Percentiles rank a stretch among this genome's conserved stretches.
phyloP scores from a whole-genome alignment of 1,140 invertebrate genomes.

The Lordiphosa mommai region DNA sequence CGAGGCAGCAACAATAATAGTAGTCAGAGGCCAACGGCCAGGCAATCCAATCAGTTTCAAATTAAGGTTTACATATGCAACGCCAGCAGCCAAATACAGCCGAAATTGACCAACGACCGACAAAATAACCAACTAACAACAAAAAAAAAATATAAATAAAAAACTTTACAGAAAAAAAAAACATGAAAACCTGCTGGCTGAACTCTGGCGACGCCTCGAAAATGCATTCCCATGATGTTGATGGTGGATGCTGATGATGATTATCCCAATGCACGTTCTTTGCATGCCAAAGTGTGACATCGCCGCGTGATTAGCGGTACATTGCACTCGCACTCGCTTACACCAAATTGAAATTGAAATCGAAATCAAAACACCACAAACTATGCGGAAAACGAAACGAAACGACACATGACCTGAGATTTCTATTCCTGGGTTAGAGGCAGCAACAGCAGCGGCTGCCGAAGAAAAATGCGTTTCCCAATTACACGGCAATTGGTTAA shows the following conservation, averaged over 20 bases:
- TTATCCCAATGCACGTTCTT: slow-evolving; percentile 49
- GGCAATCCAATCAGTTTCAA: slow-evolving; percentile 74
- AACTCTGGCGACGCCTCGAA: slow-evolving; percentile 58
- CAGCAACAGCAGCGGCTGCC: not conserved
- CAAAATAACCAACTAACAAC: slow-evolving; percentile 34
- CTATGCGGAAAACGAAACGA: not conserved
- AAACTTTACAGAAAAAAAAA: slow-evolving; percentile 15
- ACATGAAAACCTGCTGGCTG: slow-evolving; percentile 49
- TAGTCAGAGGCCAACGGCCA: slow-evolving; percentile 38
- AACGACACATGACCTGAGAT: slow-evolving; percentile 12
- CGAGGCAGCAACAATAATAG: slow-evolving; percentile 27
- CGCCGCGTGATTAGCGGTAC: slow-evolving; percentile 57
- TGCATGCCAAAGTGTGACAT: slow-evolving; percentile 59
- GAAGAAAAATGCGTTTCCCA: slow-evolving; percentile 19
- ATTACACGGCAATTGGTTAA: slow-evolving; percentile 61
- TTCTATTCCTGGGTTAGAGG: slow-evolving; percentile 30
- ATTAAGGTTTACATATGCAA: slow-evolving; percentile 73
- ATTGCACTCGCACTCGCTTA: slow-evolving; percentile 42
- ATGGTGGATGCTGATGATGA: slow-evolving; percentile 1
- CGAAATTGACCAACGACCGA: slow-evolving; percentile 63
- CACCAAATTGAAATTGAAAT: slow-evolving; percentile 48
- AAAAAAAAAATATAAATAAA: slow-evolving; percentile 8
- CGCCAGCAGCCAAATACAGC: slow-evolving; percentile 26
- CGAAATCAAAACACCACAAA: slow-evolving; percentile 59
- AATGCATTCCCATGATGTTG: slow-evolving; percentile 51